phyloP scores from a whole-genome alignment of 2,888 invertebrate genomes.

The Timema cristinae region DNA sequence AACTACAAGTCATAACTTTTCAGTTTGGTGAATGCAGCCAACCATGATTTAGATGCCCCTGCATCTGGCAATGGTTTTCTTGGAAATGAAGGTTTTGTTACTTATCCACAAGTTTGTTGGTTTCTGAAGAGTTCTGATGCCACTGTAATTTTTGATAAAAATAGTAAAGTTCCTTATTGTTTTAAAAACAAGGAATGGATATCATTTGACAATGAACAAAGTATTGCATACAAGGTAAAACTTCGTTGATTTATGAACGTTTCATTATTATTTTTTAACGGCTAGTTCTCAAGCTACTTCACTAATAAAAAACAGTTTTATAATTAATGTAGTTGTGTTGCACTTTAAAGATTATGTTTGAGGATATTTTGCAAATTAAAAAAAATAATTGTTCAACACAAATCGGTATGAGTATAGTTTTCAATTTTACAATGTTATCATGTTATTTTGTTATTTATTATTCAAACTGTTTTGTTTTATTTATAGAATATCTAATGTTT shows the following conservation, averaged over 20 bases:
- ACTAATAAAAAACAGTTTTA: too few species aligned
- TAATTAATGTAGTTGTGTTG: too few species aligned
- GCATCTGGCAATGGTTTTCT: conserved; percentile 63
- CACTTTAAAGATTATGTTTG: too few species aligned
- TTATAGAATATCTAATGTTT: too few species aligned
- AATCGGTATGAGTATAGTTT: too few species aligned
- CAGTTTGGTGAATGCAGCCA: conserved; percentile 62
- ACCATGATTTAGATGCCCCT: conserved; percentile 66
- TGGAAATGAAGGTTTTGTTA: conserved; percentile 64
- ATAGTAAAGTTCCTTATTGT: conserved; percentile 73
- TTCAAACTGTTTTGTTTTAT: background rate
- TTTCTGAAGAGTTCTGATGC: conserved; percentile 54
- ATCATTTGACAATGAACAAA: conserved; percentile 71
- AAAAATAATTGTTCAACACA: too few species aligned
- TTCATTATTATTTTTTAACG: too few species aligned
- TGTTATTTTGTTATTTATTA: conserved; percentile 21
- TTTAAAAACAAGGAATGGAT: conserved; percentile 71
- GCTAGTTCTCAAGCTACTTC: too few species aligned
- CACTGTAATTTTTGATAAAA: conserved; percentile 58
- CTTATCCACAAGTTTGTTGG: conserved; percentile 65
- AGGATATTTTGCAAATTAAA: too few species aligned
- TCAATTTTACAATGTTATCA: too few species aligned
- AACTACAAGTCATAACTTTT: conserved; percentile 29
- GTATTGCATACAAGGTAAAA: conserved; percentile 63
- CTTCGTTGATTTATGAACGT: conserved; percentile 4